Conservation (phyloP, 2,888 invertebrate genomes). For the Calameuta pallipes region DNA sequence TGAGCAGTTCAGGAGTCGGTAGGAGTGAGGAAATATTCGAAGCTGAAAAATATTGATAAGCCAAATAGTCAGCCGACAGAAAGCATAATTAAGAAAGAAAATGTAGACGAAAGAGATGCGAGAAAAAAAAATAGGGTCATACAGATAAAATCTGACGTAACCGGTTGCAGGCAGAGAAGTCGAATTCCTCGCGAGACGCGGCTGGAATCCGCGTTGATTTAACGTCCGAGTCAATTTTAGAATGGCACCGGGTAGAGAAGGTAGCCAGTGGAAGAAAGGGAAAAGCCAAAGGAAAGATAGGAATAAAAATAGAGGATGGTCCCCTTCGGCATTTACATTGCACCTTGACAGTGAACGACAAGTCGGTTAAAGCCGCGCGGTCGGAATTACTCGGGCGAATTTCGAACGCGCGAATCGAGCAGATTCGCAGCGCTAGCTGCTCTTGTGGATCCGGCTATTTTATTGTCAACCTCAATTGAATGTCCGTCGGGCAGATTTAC, state of each 20-base stretch:
- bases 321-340: not conserved
- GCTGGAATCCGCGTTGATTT: not conserved
- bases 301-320: not conserved
- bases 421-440: not conserved
- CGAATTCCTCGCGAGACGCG: not conserved
- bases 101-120: not conserved
- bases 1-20: not conserved
- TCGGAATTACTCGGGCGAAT: not conserved
- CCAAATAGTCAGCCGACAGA: not conserved
- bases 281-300: not conserved
- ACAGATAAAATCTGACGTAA: slow-evolving; percentile 1
- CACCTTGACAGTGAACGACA: slow-evolving; percentile 10
- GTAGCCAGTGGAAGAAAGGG: not conserved
- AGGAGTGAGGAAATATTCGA: not conserved
- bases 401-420: not conserved
- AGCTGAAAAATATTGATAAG: not conserved
- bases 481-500: not conserved
- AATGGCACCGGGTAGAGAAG: not conserved
- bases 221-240: slow-evolving; percentile 5
- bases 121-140: not conserved
- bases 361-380: not conserved
- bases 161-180: not conserved
- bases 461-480: not conserved
- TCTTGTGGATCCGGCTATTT: not conserved
- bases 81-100: not conserved